Evolutionary conservation across 2,888 invertebrate genomes (phyloP), one percentile per base, ranked within the genome.

Genomic region (Eilema griseolum): DNA sequence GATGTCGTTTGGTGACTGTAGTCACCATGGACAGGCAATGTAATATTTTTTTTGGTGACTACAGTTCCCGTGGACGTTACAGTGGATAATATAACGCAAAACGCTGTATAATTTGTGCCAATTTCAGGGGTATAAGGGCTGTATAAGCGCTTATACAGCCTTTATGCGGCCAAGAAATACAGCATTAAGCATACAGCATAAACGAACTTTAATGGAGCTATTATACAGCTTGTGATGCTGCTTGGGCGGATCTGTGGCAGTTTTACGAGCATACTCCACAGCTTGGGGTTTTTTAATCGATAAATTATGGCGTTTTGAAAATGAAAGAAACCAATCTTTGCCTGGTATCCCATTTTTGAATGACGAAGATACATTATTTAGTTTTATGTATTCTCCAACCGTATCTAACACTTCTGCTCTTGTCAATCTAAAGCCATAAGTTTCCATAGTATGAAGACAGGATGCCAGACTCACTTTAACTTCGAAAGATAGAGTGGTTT

Each of bases 101-200:
- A 61, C 20, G 33, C 61, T 61, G 28, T 61, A 61, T 61, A 61
- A 61, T 61, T 61, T 61, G 61, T 61, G 61, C 31, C 61, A 31
- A 31, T 61, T 61, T 61, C 31, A 20, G 28, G 28, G 28, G 28
- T 61, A 61, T 61, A 61, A 61, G 61, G 61, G 31, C 61, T 61
- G 61, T 61, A 61, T 61, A 61, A 61, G 61, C 61, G 61, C 61
- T 61, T 61, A 61, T 31, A 61, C 61, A 61, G 61, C 5, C 28
- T 61, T 61, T 61, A 61, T 61, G 31, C 61, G 26, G 61, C 61
- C 31, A 28, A 61, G 20, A 61, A 28, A 61, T 61, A 61, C 61
- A 61, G 61, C 33, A 28, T 61, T 61, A 28, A 61, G 61, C n/a
- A n/a, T n/a, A n/a, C n/a, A 28, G 26, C 31, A 61, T 28, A 61